These are phyloP conservation scores for Mobula birostris DNA, from an alignment of 2,113 vertebrate species.

Conservation along the genomic window DNA sequence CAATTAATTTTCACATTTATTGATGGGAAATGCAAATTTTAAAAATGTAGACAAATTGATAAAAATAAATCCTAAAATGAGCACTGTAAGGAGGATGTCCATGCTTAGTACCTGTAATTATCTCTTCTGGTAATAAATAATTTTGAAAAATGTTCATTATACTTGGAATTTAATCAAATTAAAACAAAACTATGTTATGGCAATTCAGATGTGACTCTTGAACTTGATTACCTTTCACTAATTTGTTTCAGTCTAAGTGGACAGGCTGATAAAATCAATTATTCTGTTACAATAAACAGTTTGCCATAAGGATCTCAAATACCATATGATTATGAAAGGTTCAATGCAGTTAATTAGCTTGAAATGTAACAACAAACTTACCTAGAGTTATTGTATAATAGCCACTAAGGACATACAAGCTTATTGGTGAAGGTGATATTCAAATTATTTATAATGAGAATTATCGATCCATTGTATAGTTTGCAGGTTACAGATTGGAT, in stretches of 20 bases:
- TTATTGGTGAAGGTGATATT: neutral
- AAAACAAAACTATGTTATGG: neutral
- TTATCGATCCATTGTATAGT: neutral
- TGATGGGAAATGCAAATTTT: neutral
- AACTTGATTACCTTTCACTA: neutral
- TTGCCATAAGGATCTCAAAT: neutral
- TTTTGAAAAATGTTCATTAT: conserved; percentile 2
- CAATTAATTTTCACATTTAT: neutral
- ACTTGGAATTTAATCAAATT: conserved; percentile 3
- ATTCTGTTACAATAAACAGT: neutral
- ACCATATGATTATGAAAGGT: neutral
- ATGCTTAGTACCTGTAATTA: neutral
- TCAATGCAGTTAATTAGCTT: neutral
- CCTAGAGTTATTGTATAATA: neutral
- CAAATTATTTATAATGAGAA: neutral
- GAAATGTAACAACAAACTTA: neutral
- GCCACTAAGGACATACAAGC: neutral
- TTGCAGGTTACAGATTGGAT: too few relatives aligned
- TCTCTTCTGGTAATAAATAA: neutral
- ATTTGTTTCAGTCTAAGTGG: neutral
- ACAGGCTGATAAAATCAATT: neutral
- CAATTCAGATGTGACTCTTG: neutral
- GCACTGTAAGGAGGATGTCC: neutral
- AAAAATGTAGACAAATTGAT: neutral
- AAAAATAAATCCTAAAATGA: conserved; percentile 8